Percentiles rank a stretch among this genome's conserved stretches.
Evolutionary conservation across 2,888 invertebrate genomes (phyloP).

Genomic region (Megastigmus dorsalis): DNA sequence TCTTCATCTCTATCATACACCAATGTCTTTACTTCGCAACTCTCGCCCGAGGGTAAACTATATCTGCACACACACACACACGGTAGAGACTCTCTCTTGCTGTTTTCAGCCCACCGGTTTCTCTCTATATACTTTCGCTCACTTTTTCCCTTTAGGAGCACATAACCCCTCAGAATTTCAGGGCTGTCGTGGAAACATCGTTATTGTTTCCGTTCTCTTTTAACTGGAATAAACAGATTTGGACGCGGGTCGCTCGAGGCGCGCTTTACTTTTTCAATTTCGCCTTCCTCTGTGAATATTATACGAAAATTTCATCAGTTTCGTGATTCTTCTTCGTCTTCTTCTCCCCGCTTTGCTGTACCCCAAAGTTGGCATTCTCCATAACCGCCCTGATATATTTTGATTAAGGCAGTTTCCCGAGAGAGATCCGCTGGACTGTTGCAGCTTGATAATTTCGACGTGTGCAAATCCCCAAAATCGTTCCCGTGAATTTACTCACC

Average conservation of each 20-base stretch:
- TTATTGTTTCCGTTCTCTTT: conserved; percentile 39
- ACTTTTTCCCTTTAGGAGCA: not conserved
- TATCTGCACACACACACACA: no score
- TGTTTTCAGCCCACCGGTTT: not conserved
- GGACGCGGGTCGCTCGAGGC: conserved; percentile 6
- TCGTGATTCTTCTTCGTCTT: not conserved
- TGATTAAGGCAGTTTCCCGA: no score
- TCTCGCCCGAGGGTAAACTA: not conserved
- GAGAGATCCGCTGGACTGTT: no score
- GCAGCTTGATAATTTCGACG: no score
- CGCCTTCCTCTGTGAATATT: not conserved
- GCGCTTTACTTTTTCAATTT: conserved; percentile 11
- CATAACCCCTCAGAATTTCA: conserved; percentile 11
- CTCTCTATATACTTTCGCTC: not conserved
- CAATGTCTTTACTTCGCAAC: conserved; percentile 10
- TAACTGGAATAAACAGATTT: conserved; percentile 47
- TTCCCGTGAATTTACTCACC: no score
- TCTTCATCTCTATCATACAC: not conserved
- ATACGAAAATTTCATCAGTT: not conserved
- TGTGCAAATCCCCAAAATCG: no score
- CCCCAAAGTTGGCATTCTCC: no score
- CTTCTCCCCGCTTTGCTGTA: no score
- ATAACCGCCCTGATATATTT: no score
- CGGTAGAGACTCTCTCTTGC: not conserved
- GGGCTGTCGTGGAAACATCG: conserved; percentile 1